phyloP scores from a whole-genome alignment of 1,140 invertebrate species.

The Hylyphantes graminicola region DNA sequence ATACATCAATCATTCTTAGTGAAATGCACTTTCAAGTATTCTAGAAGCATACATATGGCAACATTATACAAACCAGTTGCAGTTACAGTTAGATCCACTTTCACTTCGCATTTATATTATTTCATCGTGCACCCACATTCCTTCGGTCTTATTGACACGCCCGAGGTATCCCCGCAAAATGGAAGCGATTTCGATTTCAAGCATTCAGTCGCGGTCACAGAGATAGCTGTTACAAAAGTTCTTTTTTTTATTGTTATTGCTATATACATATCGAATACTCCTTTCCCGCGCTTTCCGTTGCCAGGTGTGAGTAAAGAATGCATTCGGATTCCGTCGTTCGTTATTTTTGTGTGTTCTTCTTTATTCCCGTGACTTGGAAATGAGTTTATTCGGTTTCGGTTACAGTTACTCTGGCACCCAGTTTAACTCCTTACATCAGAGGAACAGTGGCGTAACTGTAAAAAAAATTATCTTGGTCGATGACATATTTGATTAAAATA shows the following conservation, averaged over 20 bases:
- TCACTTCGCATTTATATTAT: conserved; percentile 50
- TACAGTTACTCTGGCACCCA: not conserved
- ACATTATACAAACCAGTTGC: conserved; percentile 22
- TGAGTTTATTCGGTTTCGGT: conserved; percentile 43
- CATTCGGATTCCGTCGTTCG: conserved; percentile 8
- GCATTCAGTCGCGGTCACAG: conserved; percentile 46
- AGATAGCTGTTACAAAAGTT: conserved; percentile 3
- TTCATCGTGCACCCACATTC: conserved; percentile 38
- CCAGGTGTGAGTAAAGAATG: conserved; percentile 52
- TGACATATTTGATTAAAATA: no score
- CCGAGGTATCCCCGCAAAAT: conserved; percentile 49
- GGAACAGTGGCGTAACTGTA: no score
- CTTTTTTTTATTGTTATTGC: no score
- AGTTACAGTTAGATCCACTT: conserved; percentile 16
- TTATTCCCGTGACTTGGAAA: conserved; percentile 25
- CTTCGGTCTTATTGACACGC: conserved; percentile 36
- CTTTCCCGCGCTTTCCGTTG: conserved; percentile 3
- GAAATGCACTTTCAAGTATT: not conserved
- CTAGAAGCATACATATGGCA: conserved; percentile 42
- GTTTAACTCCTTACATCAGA: no score
- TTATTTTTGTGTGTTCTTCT: conserved; percentile 52
- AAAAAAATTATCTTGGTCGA: no score
- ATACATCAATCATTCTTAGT: no score
- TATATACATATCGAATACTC: not conserved
- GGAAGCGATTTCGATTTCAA: conserved; percentile 55